These are phyloP conservation scores for Phoenicopterus ruber DNA, from an alignment of 2,113 vertebrate genomes.

Conservation along the genomic window DNA sequence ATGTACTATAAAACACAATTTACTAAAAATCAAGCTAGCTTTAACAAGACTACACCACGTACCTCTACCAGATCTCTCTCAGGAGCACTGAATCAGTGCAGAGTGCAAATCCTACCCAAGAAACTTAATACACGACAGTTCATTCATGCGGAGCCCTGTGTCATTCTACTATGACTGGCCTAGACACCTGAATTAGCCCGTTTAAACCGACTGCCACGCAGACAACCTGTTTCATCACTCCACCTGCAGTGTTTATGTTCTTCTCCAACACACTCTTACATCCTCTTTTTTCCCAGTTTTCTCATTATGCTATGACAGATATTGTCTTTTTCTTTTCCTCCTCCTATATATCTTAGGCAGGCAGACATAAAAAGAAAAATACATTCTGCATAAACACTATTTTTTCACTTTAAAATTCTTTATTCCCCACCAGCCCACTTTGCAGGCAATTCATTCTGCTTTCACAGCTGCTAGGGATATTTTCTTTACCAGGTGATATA, in stretches of 20 bases:
- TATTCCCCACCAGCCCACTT: neutral
- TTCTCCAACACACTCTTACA: neutral
- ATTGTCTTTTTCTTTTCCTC: neutral
- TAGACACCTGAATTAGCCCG: neutral
- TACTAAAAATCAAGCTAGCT: neutral
- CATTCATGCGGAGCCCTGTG: neutral
- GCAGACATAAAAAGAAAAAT: neutral
- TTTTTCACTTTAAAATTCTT: neutral
- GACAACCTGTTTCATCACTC: neutral
- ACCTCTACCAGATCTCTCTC: neutral
- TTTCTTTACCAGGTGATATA: neutral
- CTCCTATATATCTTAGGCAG: neutral
- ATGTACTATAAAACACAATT: neutral
- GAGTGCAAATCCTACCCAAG: neutral
- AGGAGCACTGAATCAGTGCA: neutral
- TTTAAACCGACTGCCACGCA: neutral
- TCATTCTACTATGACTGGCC: fast-evolving
- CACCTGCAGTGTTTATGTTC: neutral
- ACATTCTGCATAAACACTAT: neutral
- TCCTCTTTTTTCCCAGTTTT: neutral
- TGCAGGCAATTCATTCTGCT: neutral
- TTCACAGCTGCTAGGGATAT: neutral
- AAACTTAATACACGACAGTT: neutral
- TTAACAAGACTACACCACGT: neutral
- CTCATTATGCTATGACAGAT: neutral